Conservation (phyloP, 1,140 invertebrate species). For the Antheraea mylitta region DNA sequence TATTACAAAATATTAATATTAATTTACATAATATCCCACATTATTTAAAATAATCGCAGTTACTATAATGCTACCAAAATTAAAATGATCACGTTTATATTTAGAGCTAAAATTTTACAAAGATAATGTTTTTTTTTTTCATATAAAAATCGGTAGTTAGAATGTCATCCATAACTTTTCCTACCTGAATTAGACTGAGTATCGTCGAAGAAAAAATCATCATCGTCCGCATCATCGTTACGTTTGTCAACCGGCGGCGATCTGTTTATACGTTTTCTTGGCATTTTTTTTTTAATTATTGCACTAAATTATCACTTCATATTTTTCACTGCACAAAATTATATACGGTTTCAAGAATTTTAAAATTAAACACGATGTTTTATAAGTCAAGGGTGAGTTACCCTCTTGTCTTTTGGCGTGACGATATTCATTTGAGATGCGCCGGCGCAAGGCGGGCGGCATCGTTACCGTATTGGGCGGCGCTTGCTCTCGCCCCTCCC, state of each 20-base stretch:
- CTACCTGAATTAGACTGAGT: conserved; percentile 64
- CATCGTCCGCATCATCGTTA: conserved; percentile 53
- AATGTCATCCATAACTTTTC: background rate
- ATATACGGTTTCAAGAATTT: conserved; percentile 2
- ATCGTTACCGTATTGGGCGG: conserved; percentile 46
- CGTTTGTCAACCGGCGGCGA: conserved; percentile 52
- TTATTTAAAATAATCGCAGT: too few species aligned
- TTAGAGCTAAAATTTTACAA: too few species aligned
- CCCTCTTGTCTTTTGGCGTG: conserved; percentile 35
- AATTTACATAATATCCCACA: too few species aligned
- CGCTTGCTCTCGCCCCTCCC: conserved; percentile 55
- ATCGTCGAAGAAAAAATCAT: conserved; percentile 70
- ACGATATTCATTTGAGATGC: conserved; percentile 51
- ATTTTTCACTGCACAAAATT: conserved; percentile 25
- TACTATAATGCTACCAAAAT: too few species aligned
- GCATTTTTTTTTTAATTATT: conserved; percentile 52
- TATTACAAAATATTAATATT: too few species aligned
- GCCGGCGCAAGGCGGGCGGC: conserved; percentile 62
- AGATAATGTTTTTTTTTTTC: background rate
- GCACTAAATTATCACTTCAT: conserved; percentile 30
- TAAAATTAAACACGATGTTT: background rate
- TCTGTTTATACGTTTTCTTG: conserved; percentile 57
- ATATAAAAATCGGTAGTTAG: background rate
- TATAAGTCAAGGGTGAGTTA: conserved; percentile 31
- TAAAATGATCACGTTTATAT: too few species aligned